Percentiles rank a stretch among this genome's conserved stretches.
These are phyloP conservation scores for Artibeus lituratus DNA, from an alignment of 2,797 vertebrate species.

Conservation along the genomic window DNA sequence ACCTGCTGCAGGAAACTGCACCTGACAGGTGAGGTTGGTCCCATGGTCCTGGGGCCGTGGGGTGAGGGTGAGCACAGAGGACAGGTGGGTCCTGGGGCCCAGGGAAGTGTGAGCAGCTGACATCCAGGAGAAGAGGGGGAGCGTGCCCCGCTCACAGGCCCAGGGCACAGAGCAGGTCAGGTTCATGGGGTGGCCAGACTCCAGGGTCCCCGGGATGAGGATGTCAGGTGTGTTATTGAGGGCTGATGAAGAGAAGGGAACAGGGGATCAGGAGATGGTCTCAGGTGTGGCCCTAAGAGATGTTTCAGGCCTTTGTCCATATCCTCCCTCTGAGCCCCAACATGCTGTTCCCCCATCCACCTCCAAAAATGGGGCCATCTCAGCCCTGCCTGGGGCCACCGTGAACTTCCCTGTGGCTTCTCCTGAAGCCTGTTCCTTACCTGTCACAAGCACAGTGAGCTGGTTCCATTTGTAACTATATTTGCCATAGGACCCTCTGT, in stretches of 20 bases:
- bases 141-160: background rate
- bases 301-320: background rate
- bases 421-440: background rate
- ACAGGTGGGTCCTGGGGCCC: background rate
- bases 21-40: background rate
- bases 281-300: fast-evolving
- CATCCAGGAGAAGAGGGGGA: background rate
- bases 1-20: background rate
- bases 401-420: fast-evolving
- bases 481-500: fast-evolving
- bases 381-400: fast-evolving
- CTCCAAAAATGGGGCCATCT: fast-evolving
- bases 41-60: background rate
- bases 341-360: too few relatives aligned
- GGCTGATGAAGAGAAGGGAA: background rate
- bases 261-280: background rate
- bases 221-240: background rate
- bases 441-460: background rate
- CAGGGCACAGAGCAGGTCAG: too few relatives aligned
- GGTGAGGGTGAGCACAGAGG: background rate
- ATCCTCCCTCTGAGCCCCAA: background rate
- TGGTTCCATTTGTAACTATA: fast-evolving
- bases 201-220: fast-evolving
- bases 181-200: fast-evolving
- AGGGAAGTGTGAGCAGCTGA: background rate